phyloP scores from a whole-genome alignment of 2,113 vertebrate species.

The Dipodomys merriami region DNA sequence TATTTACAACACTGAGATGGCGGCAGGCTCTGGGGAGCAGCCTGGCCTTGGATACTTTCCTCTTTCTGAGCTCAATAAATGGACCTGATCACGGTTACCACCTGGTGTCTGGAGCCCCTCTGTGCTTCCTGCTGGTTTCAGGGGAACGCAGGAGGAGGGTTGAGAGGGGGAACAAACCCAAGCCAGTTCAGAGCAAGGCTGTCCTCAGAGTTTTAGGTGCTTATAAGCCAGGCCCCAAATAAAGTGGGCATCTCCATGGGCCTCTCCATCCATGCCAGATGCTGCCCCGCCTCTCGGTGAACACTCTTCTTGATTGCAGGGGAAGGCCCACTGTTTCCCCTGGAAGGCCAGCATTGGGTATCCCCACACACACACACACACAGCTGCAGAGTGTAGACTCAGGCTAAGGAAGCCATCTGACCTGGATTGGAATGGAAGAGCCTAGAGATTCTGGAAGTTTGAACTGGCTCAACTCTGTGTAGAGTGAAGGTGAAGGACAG shows the following conservation, averaged over 20 bases:
- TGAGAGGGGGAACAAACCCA: not conserved
- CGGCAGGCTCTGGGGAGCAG: conserved; percentile 34
- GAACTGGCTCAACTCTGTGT: not conserved
- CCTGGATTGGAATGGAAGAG: not conserved
- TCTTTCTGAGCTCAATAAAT: conserved; percentile 68
- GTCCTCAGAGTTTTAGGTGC: not conserved
- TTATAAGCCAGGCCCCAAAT: not conserved
- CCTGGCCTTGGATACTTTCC: not conserved
- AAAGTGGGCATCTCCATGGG: not conserved
- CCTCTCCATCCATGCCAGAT: not conserved
- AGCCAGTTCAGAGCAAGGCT: not conserved
- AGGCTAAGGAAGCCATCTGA: not conserved
- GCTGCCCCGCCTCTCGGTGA: not conserved
- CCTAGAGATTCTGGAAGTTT: not conserved
- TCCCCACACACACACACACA: not conserved
- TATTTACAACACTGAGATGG: conserved; percentile 66
- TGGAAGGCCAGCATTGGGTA: not conserved
- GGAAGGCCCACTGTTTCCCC: not conserved
- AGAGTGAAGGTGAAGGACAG: not conserved
- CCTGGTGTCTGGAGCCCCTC: not conserved
- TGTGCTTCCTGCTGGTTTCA: conserved; percentile 3
- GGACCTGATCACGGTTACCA: not conserved
- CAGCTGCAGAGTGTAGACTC: not conserved
- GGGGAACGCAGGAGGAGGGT: not conserved
- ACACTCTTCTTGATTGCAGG: not conserved